phyloP scores from a whole-genome alignment of 2,888 invertebrate genomes.

The Agrotis puta region DNA sequence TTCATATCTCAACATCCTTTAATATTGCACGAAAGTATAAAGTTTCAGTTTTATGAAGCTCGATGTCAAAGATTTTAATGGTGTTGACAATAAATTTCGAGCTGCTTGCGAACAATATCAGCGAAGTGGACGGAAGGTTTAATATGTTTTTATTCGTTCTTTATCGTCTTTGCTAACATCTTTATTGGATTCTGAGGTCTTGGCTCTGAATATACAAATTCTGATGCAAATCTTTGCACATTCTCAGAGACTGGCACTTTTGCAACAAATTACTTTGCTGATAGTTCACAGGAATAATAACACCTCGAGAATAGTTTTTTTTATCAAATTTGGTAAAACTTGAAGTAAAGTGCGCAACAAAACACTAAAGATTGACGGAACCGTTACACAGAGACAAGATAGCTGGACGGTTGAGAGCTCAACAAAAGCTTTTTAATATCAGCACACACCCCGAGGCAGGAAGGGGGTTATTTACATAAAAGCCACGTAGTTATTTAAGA shows the following conservation, averaged over 20 bases:
- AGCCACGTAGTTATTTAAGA: conserved; percentile 85
- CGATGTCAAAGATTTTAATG: conserved; percentile 71
- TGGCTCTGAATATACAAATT: conserved; percentile 24
- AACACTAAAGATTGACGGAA: conserved; percentile 61
- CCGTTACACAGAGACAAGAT: conserved; percentile 72
- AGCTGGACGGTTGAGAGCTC: conserved; percentile 73
- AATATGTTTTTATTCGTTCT: conserved; percentile 45
- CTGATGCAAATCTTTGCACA: conserved; percentile 26
- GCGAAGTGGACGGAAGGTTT: conserved; percentile 29
- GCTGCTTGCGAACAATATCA: conserved; percentile 46
- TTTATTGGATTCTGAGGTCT: conserved; percentile 28
- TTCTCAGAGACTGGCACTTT: conserved; percentile 17
- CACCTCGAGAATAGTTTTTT: conserved; percentile 1
- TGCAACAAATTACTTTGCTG: conserved; percentile 22
- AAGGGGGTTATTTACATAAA: conserved; percentile 87
- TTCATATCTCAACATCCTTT: conserved; percentile 68
- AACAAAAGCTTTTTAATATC: conserved; percentile 90
- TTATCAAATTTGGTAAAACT: conserved; percentile 26
- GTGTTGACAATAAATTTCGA: conserved; percentile 67
- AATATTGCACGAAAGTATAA: conserved; percentile 67
- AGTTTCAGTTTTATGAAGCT: conserved; percentile 71
- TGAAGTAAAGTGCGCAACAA: conserved; percentile 47
- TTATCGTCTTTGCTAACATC: conserved; percentile 32
- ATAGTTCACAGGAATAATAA: conserved; percentile 8
- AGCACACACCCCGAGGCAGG: conserved; percentile 84